Percentiles rank a stretch among this genome's conserved stretches.
These are phyloP conservation scores for Caenorhabditis imperialis DNA, from an alignment of 2,888 invertebrate genomes.

Conservation along the genomic window DNA sequence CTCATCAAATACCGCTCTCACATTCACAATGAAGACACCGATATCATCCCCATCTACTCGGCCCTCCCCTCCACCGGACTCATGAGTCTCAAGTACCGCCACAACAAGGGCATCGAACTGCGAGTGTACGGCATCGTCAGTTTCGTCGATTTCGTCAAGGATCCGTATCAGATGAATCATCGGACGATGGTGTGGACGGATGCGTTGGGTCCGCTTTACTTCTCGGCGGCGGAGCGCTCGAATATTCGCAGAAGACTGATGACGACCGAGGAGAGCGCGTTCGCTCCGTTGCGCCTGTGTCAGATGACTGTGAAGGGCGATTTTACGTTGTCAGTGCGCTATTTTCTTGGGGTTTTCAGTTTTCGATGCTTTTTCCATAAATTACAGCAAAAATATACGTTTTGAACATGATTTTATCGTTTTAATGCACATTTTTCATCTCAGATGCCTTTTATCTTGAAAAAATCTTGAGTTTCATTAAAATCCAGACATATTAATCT, in stretches of 20 bases:
- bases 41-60: constrained; percentile 23
- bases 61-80: constrained; percentile 23
- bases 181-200: constrained; percentile 38
- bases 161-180: not conserved
- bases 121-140: constrained; percentile 20
- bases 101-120: constrained; percentile 36
- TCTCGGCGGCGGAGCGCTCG: constrained; percentile 15
- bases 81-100: constrained; percentile 20
- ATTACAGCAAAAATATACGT: too few species aligned
- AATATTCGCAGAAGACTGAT: constrained; percentile 20
- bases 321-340: constrained; percentile 16
- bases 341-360: not conserved
- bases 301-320: constrained; percentile 31
- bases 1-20: constrained; percentile 23
- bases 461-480: too few species aligned
- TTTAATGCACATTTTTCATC: not conserved
- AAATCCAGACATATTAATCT: too few species aligned
- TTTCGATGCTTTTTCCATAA: too few species aligned
- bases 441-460: too few species aligned
- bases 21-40: not conserved
- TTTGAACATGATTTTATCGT: too few species aligned
- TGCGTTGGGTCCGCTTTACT: constrained; percentile 33
- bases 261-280: constrained; percentile 2
- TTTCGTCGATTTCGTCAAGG: constrained; percentile 26
- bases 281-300: constrained; percentile 29